Evolutionary conservation across 2,113 vertebrate species (phyloP).

Genomic region (Python bivittatus): DNA sequence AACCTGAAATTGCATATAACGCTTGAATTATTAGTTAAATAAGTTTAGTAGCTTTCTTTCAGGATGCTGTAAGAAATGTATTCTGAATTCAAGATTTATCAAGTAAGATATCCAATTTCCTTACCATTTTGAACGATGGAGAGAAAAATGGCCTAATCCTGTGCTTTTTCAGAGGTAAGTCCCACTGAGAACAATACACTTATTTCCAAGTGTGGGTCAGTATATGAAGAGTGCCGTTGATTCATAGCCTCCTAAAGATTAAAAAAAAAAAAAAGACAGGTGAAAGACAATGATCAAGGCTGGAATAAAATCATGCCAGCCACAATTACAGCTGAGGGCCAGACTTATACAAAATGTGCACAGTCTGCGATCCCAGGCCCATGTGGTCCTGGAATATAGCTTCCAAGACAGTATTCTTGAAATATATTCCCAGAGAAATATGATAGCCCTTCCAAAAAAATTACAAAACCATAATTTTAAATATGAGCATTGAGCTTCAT

Average conservation of each 20-base stretch:
- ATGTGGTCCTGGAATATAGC: background rate
- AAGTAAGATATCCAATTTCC: background rate
- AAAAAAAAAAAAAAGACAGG: background rate
- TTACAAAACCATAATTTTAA: background rate
- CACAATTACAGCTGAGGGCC: background rate
- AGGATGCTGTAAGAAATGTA: background rate
- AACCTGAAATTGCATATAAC: background rate
- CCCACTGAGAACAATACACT: background rate
- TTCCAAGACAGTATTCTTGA: background rate
- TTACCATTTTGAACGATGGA: background rate
- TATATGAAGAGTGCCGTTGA: background rate
- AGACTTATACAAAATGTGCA: background rate
- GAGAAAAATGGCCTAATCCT: background rate
- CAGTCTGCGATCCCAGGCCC: background rate
- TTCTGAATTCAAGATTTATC: background rate
- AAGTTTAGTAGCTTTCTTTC: background rate
- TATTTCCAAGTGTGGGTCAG: background rate
- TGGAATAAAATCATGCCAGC: background rate
- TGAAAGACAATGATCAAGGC: background rate
- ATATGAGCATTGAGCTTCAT: background rate
- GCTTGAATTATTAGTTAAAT: background rate
- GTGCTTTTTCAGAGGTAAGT: background rate
- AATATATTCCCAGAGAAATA: background rate
- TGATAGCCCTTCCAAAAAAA: background rate
- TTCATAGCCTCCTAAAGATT: background rate